Conservation (phyloP, 2,888 invertebrate species). For the Sminthurides aquaticus region DNA sequence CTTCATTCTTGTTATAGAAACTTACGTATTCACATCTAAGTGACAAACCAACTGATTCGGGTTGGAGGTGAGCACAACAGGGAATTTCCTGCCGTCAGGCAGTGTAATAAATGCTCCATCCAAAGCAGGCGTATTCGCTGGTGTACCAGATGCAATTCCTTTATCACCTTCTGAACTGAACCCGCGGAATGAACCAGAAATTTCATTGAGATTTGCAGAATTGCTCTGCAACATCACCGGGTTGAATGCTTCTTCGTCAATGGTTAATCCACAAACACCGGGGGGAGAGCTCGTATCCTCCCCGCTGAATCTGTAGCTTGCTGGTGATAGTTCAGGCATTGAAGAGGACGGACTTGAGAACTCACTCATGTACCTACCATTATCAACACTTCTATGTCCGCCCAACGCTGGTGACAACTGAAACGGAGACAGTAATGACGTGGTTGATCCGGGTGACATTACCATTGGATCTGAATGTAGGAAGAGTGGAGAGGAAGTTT, state of each 20-base stretch:
- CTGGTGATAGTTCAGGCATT: conserved; percentile 1
- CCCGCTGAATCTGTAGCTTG: neutral
- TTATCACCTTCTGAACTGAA: neutral
- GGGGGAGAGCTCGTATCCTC: neutral
- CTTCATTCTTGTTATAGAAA: too few relatives aligned
- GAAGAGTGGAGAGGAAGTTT: conserved; percentile 16
- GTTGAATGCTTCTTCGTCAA: neutral
- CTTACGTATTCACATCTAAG: neutral
- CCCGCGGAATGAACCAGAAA: neutral
- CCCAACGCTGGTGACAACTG: conserved; percentile 10
- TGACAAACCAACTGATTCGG: neutral
- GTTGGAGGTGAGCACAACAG: neutral
- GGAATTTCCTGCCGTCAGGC: conserved; percentile 8
- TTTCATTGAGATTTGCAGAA: neutral
- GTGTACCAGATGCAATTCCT: neutral
- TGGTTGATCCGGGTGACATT: conserved; percentile 23
- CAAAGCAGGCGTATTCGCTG: neutral
- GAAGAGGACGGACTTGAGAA: neutral
- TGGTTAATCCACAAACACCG: neutral
- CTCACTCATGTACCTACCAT: conserved; percentile 7
- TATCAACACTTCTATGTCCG: neutral
- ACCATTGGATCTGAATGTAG: conserved; percentile 27
- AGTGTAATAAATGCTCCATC: conserved; percentile 9
- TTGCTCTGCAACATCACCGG: neutral
- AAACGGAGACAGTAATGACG: conserved; percentile 26